Evolutionary conservation across 2,888 invertebrate genomes (phyloP), one percentile per base, ranked within the genome.

Genomic region (Andrena bucephala): DNA sequence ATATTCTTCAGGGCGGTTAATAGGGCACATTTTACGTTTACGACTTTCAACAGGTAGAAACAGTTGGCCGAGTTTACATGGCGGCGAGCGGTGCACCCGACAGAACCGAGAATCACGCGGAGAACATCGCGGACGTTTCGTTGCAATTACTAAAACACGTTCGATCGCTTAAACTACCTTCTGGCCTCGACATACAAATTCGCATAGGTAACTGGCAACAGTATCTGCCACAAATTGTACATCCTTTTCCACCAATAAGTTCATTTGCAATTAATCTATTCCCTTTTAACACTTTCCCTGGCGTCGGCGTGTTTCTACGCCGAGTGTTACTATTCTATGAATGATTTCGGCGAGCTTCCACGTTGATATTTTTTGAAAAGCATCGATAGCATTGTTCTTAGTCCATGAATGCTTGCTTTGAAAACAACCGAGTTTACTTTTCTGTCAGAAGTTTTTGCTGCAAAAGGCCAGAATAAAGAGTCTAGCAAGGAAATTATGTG

Each of bases 41-140:
- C 5, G 13, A 50, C n/a, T 62, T 67, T 75, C 65, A 54, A 57
- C 91, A 97, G 98, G 98, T 98, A 78, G 98, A 98, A 95, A 98
- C 98, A 0, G 97, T 98, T 0, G 98, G 98, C n/a, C 97, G 96
- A 93, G 96, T 96, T 67, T 98, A 98, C 93, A 98, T 98, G 98
- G 96, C 97, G 50, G 98, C 98, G 5, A 97, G 98, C 63, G 98
- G 98, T 0, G 97, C 97, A 1, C 98, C 98, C 0, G 97, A 98
- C 91, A 94, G 96, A 60, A 96, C 96, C 59, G 95, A 96, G 1
- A 94, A 95, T 20, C 98, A 98, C 93, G 97, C 98, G 0, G 95
- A 96, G 80, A 96, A 97, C 84, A 96, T 97, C 16, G 97, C 97
- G 1, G 96, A 97, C 90, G 96, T 98, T 4, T 97, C 98, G 0